A percentile compares a stretch with the other conserved stretches of the same genome.
phyloP scores from a whole-genome alignment of 1,140 invertebrate genomes.

The Drosophila guanche region DNA sequence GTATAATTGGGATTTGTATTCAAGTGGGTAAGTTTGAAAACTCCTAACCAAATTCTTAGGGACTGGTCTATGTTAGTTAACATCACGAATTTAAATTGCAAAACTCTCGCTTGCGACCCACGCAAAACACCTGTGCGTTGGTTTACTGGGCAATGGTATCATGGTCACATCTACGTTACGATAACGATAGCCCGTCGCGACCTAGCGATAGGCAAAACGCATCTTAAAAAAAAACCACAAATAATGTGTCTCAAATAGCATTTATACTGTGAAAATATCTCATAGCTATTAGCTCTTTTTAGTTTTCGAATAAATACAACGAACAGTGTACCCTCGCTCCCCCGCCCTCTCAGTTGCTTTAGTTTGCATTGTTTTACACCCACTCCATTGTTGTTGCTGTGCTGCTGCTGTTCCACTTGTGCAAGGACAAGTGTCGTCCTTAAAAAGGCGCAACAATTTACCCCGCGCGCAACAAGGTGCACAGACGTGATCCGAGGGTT shows the following conservation, averaged over 20 bases:
- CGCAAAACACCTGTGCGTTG: too few relatives aligned
- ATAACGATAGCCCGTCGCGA: too few relatives aligned
- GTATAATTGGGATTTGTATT: too few relatives aligned
- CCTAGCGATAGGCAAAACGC: too few relatives aligned
- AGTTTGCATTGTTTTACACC: constrained; percentile 9
- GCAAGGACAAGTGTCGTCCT: constrained; percentile 69
- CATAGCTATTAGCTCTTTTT: constrained; percentile 13
- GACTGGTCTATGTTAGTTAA: too few relatives aligned
- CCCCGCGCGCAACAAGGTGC: constrained; percentile 59
- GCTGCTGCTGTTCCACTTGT: constrained; percentile 44
- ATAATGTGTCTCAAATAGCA: constrained; percentile 10
- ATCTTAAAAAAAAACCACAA: too few relatives aligned
- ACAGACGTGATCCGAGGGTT: constrained; percentile 12
- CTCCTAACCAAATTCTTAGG: too few relatives aligned
- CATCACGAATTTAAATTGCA: too few relatives aligned
- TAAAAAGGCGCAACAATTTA: constrained; percentile 75
- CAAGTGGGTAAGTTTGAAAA: too few relatives aligned
- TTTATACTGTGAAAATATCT: constrained; percentile 28
- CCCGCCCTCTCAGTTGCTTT: not conserved
- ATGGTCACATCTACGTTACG: too few relatives aligned
- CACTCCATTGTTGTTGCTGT: constrained; percentile 20
- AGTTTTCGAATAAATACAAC: constrained; percentile 27
- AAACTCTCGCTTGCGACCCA: too few relatives aligned
- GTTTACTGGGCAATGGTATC: too few relatives aligned
- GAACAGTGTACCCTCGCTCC: constrained; percentile 1